These are phyloP conservation scores for Patella caerulea DNA, from an alignment of 2,888 invertebrate genomes.

Conservation along the genomic window DNA sequence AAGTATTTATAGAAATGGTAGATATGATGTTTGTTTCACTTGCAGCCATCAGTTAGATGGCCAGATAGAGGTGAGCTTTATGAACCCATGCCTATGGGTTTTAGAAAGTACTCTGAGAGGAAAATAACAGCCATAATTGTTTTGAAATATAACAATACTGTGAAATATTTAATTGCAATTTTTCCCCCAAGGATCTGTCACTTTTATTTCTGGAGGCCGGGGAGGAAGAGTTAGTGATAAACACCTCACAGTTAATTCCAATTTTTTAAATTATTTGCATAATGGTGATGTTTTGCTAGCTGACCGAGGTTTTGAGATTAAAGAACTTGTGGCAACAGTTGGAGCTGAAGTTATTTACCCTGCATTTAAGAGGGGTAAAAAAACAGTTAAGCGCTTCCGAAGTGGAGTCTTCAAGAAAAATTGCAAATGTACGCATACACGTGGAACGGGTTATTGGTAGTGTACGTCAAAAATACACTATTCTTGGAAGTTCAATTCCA, in stretches of 20 bases:
- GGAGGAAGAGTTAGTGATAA: slow-evolving; percentile 50
- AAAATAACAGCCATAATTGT: slow-evolving; percentile 31
- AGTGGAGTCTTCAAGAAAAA: slow-evolving; percentile 36
- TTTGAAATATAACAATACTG: slow-evolving; percentile 47
- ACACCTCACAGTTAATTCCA: slow-evolving; percentile 44
- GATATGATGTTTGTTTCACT: background rate
- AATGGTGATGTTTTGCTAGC: slow-evolving; percentile 43
- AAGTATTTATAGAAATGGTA: slow-evolving; percentile 6
- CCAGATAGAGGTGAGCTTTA: slow-evolving; percentile 18
- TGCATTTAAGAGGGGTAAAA: slow-evolving; percentile 40
- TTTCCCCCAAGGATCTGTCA: slow-evolving; percentile 48
- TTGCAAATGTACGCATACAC: slow-evolving; percentile 41
- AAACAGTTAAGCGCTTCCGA: slow-evolving; percentile 32
- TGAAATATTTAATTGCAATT: slow-evolving; percentile 49
- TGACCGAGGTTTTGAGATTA: slow-evolving; percentile 43
- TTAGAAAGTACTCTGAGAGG: slow-evolving; percentile 19
- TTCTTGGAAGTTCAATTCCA: slow-evolving; percentile 34
- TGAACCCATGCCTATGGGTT: slow-evolving; percentile 25
- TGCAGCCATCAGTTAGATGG: slow-evolving; percentile 12
- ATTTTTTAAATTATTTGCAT: slow-evolving; percentile 34
- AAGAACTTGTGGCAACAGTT: slow-evolving; percentile 29
- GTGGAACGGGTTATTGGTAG: slow-evolving; percentile 42
- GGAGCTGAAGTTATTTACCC: slow-evolving; percentile 41
- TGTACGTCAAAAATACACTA: slow-evolving; percentile 38
- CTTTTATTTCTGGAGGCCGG: slow-evolving; percentile 46